Conservation (phyloP, 2,888 invertebrate genomes). For the Epirrhoe tristata region DNA sequence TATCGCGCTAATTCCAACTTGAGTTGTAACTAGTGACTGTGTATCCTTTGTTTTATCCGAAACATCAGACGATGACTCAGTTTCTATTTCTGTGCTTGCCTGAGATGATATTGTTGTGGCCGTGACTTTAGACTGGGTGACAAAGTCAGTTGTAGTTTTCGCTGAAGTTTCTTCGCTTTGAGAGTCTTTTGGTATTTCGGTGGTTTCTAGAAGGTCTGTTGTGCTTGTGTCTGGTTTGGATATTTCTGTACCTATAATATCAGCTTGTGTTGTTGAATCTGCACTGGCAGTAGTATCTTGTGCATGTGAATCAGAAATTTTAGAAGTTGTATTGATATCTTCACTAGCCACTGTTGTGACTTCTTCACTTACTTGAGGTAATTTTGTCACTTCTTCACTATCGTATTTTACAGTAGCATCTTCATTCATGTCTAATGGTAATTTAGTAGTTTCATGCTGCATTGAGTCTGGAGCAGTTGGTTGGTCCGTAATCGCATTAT, state of each 20-base stretch:
- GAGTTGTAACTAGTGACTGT: background rate
- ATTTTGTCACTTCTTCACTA: conserved; percentile 17
- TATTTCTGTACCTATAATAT: background rate
- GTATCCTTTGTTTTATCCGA: background rate
- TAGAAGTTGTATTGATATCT: conserved; percentile 7
- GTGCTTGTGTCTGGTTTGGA: conserved; percentile 8
- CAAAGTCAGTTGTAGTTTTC: conserved; percentile 9
- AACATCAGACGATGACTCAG: background rate
- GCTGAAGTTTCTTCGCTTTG: conserved; percentile 17
- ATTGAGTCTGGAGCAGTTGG: conserved; percentile 1
- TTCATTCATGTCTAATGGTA: conserved; percentile 1
- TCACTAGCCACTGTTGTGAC: conserved; percentile 5
- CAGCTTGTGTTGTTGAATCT: conserved; percentile 3
- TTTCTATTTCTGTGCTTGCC: conserved; percentile 13
- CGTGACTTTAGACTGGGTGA: background rate
- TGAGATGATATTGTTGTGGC: conserved; percentile 13
- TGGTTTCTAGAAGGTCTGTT: conserved; percentile 15
- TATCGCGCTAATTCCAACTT: conserved; percentile 1
- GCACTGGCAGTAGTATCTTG: conserved; percentile 13
- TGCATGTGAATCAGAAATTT: conserved; percentile 8
- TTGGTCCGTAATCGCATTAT: conserved; percentile 7
- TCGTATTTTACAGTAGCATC: conserved; percentile 7
- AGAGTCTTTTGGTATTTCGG: conserved; percentile 16
- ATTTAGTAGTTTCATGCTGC: conserved; percentile 10
- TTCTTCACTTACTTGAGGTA: conserved; percentile 22